Percentiles rank a stretch among this genome's conserved stretches.
Evolutionary conservation across 2,797 vertebrate species (phyloP).

Genomic region (Scomberomorus guttatus): DNA sequence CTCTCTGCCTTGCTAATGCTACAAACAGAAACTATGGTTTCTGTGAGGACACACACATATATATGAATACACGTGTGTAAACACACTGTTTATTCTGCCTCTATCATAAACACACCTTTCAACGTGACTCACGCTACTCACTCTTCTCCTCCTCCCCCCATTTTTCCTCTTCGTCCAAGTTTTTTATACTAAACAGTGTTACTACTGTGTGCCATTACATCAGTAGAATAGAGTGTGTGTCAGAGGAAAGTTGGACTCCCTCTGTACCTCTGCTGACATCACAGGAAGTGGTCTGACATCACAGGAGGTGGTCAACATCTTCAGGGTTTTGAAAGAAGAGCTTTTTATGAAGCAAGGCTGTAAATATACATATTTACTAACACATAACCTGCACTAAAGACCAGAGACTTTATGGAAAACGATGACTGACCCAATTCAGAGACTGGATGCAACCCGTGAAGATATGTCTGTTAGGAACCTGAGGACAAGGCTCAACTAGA

Average conservation of each 20-base stretch:
- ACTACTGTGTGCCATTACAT: constrained; percentile 70
- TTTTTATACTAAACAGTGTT: constrained; percentile 48
- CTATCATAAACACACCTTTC: constrained; percentile 23
- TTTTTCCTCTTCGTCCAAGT: constrained; percentile 30
- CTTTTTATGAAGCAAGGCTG: constrained; percentile 20
- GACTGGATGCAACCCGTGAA: not conserved
- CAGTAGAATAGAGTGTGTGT: constrained; percentile 49
- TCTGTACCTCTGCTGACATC: constrained; percentile 32
- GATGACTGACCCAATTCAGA: not conserved
- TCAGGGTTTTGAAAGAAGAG: constrained; percentile 19
- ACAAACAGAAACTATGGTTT: constrained; percentile 1
- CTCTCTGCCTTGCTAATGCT: constrained; percentile 32
- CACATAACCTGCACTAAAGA: not conserved
- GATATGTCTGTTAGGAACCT: not conserved
- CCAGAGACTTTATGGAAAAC: not conserved
- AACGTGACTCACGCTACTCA: not conserved
- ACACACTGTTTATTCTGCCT: constrained; percentile 25
- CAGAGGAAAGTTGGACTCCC: constrained; percentile 57
- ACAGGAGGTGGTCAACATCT: constrained; percentile 19
- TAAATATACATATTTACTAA: not conserved
- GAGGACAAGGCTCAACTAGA: no score
- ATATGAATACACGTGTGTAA: not conserved
- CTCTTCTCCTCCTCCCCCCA: not conserved
- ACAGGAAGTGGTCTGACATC: constrained; percentile 31
- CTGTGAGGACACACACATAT: not conserved